Base-by-base conservation (phyloP, 2,888 invertebrate genomes). In the Lymantria dispar region DNA sequence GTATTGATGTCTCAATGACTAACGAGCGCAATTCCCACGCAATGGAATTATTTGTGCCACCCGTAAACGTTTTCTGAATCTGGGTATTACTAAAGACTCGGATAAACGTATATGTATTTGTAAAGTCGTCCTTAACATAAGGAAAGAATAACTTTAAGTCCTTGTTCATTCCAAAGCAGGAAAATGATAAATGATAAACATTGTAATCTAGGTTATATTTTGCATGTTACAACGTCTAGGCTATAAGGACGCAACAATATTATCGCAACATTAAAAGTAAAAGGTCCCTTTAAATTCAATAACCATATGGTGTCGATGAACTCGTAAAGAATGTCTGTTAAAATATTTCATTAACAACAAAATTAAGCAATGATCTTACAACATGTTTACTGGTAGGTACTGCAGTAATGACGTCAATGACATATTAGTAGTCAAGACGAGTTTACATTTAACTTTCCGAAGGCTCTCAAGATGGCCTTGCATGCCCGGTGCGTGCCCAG, bases 261-360 rank as follows among this genome's bases (percentile, higher is more conserved):
- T 55, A 52, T 54, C 47, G 52, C 45, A 64, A 63, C 53, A 49
- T 43, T 40, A 49, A 63, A 68, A 51, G 71, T 72, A 74, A 74
- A 71, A 73, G n/a, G 71, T 65, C 30, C 38, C 33, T 57, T 60
- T 44, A 45, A 58, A 63, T 63, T 59, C 55, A 61, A 56, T 47
- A 54, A 47, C 30, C 36, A 12, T n/a, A 50, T 11, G 22, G 15
- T 36, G 70, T 60, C 65, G 36, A 57, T 62, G 65, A 66, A 58
- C 67, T 45, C n/a, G 38, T 8, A 8, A 13, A 43, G 43, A 47
- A 45, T 50, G 42, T 31, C 8, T 54, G 44, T 50, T 45, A 43
- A 52, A 50, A 42, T 47, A 48, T 49, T 50, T 53, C 43, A 43
- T 41, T 22, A 43, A 30, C 33, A 37, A 22, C 45, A 43, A 12